Percentiles rank a stretch among this genome's conserved stretches.
phyloP scores from a whole-genome alignment of 2,797 vertebrate genomes.

The Psittacula echo region DNA sequence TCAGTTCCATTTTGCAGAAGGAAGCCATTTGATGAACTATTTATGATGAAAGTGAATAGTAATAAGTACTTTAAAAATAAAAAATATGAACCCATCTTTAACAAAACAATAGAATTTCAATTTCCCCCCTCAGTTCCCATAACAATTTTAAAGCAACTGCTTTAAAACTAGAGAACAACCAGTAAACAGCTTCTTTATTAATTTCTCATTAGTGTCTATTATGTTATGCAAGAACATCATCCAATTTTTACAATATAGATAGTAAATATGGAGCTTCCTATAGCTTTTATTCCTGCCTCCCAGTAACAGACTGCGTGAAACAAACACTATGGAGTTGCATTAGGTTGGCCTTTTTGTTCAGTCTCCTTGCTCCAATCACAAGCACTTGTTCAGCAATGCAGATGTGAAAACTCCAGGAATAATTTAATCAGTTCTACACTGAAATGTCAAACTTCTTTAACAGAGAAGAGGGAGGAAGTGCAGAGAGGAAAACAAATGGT shows the following conservation, averaged over 20 bases:
- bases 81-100: background rate
- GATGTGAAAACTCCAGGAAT: background rate
- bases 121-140: background rate
- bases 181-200: background rate
- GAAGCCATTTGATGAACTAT: background rate
- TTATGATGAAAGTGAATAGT: background rate
- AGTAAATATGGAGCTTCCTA: background rate
- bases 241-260: background rate
- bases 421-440: background rate
- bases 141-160: background rate
- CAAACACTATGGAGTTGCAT: background rate
- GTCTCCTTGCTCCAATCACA: background rate
- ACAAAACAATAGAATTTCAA: background rate
- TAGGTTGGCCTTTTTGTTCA: background rate
- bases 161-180: background rate
- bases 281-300: background rate
- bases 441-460: background rate
- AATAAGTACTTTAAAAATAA: background rate
- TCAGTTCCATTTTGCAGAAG: background rate
- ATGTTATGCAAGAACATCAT: background rate
- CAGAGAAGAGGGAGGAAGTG: background rate
- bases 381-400: background rate
- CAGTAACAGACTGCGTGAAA: background rate
- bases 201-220: background rate
- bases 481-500: background rate